Evolutionary conservation across 2,888 invertebrate species (phyloP).

Genomic region (Leptarthrus brevirostris): DNA sequence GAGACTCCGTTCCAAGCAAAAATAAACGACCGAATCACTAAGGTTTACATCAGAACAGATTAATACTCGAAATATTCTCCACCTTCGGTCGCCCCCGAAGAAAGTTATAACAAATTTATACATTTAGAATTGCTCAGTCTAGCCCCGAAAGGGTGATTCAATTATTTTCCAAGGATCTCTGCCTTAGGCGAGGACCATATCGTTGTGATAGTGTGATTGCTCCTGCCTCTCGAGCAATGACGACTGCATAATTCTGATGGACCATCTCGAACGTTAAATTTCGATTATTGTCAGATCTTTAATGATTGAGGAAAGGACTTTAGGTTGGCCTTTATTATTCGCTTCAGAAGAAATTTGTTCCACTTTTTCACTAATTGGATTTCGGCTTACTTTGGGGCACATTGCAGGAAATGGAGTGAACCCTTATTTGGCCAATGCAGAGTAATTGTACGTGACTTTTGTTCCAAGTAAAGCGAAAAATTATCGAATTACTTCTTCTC

Average conservation of each 20-base stretch:
- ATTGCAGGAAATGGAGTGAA: slow-evolving; percentile 7
- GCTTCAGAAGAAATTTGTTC: slow-evolving; percentile 21
- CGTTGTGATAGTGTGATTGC: not conserved
- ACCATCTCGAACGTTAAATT: slow-evolving; percentile 18
- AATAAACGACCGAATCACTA: slow-evolving; percentile 1
- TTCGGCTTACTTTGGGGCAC: slow-evolving; percentile 4
- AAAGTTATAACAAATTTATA: slow-evolving; percentile 16
- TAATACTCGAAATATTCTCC: slow-evolving; percentile 10
- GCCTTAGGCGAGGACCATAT: slow-evolving; percentile 16
- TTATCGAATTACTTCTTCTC: slow-evolving; percentile 35
- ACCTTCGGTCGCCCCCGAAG: not conserved
- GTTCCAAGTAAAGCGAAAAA: slow-evolving; percentile 21
- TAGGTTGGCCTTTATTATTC: slow-evolving; percentile 20
- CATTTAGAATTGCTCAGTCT: not conserved
- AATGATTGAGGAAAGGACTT: slow-evolving; percentile 17
- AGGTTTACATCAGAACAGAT: slow-evolving; percentile 36
- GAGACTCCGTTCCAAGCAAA: not conserved
- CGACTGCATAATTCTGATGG: not conserved
- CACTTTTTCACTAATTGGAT: slow-evolving; percentile 44
- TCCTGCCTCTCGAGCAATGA: not conserved
- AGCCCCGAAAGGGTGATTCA: slow-evolving; percentile 46
- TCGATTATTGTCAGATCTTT: slow-evolving; percentile 39
- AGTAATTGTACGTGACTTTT: slow-evolving; percentile 43
- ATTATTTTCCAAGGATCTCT: slow-evolving; percentile 29
- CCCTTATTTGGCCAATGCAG: slow-evolving; percentile 42